A percentile compares a stretch with the other conserved stretches of the same genome.
Conservation (phyloP, 1,140 invertebrate genomes). For the Zeugodacus cucurbitae region DNA sequence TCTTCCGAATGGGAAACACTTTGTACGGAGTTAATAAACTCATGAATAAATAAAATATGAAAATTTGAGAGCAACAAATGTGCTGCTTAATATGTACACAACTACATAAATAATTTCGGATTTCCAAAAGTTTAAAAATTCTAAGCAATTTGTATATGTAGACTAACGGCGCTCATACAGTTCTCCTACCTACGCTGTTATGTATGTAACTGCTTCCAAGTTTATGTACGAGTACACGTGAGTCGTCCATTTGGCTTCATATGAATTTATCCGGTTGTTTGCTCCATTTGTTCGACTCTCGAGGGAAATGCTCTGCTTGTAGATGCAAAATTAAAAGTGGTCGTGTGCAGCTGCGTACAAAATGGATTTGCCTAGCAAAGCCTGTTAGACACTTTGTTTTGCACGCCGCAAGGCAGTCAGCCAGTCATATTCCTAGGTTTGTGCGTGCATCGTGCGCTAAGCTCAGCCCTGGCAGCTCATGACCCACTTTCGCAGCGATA, state of each 20-base stretch:
- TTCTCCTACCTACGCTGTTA: not conserved
- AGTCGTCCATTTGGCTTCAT: not conserved
- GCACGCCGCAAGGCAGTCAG: not conserved
- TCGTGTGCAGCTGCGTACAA: not conserved
- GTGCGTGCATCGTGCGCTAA: not conserved
- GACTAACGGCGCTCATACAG: not conserved
- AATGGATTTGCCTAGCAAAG: not conserved
- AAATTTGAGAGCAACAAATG: too few relatives aligned
- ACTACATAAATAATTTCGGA: too few relatives aligned
- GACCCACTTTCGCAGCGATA: not conserved
- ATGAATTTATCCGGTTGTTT: constrained; percentile 13
- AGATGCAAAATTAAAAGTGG: constrained; percentile 33
- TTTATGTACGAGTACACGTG: not conserved
- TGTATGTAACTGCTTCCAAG: not conserved
- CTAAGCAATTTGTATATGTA: not conserved
- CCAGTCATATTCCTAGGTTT: not conserved
- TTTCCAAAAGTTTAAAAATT: too few relatives aligned
- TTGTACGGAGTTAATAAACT: too few relatives aligned
- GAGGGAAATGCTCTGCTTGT: constrained; percentile 1
- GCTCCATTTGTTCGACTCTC: constrained; percentile 12
- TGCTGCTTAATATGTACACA: too few relatives aligned
- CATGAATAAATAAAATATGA: too few relatives aligned
- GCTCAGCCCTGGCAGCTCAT: constrained; percentile 1
- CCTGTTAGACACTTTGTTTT: constrained; percentile 23
- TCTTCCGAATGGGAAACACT: too few relatives aligned